Evolutionary conservation across 1,140 invertebrate species (phyloP), one percentile per base, ranked within the genome.

Genomic region (Hycleus cichorii): DNA sequence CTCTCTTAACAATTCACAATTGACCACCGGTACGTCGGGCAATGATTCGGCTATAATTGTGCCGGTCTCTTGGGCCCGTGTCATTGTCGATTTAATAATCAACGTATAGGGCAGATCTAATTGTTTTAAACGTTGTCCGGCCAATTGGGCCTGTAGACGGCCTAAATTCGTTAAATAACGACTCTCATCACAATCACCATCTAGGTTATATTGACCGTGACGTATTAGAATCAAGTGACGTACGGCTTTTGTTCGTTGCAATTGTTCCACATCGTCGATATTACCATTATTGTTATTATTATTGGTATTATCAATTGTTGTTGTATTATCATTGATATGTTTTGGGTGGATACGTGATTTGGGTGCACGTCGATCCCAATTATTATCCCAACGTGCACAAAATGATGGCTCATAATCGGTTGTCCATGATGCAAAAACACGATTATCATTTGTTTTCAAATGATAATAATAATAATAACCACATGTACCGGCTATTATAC

Each of bases 161-260:
- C 93, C 91, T 90, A 95, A 76, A 46, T 84, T 77, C 5, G 94
- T 97, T 1, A 98, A 78, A 47, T 76, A 76, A 69, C 87, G 80
- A 32, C 92, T 85, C n/a, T 78, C 74, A 74, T 97, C 94, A 11
- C 74, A 81, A 43, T 77, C 74, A 1, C 88, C 92, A 25, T 81
- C 75, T 18, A 86, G 69, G 63, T 93, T 83, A 70, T 97, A 98
- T 71, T 98, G 95, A 0, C 96, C 96, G 77, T 99, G 96, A 39
- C 96, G 81, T 60, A 99, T 89, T 4, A 98, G 79, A 62, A 98
- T 81, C 32, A 98, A 72, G 74, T 98, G 89, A 39, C 95, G 77
- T 0, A 83, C 80, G 3, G 87, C 87, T 71, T 82, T 93, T 1
- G 91, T 75, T 60, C 79, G 87, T 3, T 77, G 71, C 9, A 80